A percentile compares a stretch with the other conserved stretches of the same genome.
Evolutionary conservation across 2,113 vertebrate species (phyloP).

Genomic region (Setophaga coronata): DNA sequence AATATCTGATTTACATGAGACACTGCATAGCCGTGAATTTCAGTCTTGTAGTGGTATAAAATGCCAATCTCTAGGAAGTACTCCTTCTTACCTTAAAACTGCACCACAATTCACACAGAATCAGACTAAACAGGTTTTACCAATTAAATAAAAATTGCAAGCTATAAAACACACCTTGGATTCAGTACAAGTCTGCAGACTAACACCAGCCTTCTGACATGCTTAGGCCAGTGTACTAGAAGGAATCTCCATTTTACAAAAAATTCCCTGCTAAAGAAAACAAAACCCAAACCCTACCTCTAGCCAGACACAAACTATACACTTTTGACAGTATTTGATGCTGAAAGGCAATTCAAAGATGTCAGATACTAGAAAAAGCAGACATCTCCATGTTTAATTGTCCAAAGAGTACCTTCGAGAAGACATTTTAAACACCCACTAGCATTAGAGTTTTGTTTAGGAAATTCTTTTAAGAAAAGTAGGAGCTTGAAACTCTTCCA

Average conservation of each 20-base stretch:
- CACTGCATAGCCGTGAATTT: background rate
- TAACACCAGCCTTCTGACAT: background rate
- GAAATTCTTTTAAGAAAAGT: background rate
- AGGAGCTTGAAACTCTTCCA: background rate
- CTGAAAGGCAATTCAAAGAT: background rate
- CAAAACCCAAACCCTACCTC: background rate
- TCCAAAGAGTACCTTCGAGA: background rate
- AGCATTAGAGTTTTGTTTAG: background rate
- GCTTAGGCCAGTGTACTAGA: background rate
- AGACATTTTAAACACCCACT: background rate
- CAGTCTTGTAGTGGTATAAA: background rate
- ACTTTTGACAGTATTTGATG: background rate
- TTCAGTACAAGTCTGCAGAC: background rate
- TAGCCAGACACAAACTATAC: background rate
- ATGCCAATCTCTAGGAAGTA: background rate
- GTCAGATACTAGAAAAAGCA: background rate
- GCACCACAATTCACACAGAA: background rate
- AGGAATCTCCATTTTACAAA: background rate
- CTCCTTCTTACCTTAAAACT: background rate
- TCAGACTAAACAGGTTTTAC: background rate
- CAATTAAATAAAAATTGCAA: background rate
- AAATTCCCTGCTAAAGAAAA: background rate
- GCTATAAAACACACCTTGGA: background rate
- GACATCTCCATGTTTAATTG: background rate
- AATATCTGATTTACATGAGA: background rate